Base-by-base conservation (phyloP, 2,797 vertebrate genomes). In the Numenius phaeopus region DNA sequence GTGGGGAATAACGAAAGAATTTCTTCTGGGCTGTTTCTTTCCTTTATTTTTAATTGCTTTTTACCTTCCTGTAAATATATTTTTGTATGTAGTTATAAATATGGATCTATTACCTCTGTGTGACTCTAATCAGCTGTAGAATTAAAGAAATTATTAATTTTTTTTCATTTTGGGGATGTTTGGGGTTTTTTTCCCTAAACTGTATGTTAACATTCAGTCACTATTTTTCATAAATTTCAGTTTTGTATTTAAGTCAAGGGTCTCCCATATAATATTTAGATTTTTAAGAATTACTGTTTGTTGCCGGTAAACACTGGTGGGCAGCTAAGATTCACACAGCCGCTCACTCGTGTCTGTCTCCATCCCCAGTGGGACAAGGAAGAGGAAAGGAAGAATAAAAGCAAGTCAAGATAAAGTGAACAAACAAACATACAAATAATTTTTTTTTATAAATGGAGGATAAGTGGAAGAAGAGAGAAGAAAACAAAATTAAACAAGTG, bases 231-330 rank as follows among this genome's bases (percentile, higher is more conserved):
- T 39, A 42, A 50, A 50, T 52, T 30, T 61, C 27, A 55, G 4
- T 22, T 75, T 57, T 3, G 0, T 40, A 5, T 70, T 50, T 73
- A 84, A 52, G 6, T 50, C 7, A 50, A 67, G 13, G 6, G 3
- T 70, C 5, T 54, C 6, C 3, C 34, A 11, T 46, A 39, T 0
- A 59, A 1, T 62, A 29, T 70, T 81, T 54, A 37, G 11, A 9
- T 30, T 81, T 76, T 75, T 50, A 54, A 66, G 21, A 54, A 61
- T 40, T 19, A 10, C 5, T 52, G 2, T 40, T 75, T 59, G 5
- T 32, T 69, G 9, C 32, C 4, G 2, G 1, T 11, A 69, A 61
- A 69, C 1, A 1, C 3, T 0, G 1, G 5, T 18, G 5, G 4
- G 3, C 11, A 32, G 7, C 23, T 77, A 65, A 57, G 27, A 11